Evolutionary conservation across 2,888 invertebrate genomes (phyloP).

Genomic region (Cactoblastis cactorum): DNA sequence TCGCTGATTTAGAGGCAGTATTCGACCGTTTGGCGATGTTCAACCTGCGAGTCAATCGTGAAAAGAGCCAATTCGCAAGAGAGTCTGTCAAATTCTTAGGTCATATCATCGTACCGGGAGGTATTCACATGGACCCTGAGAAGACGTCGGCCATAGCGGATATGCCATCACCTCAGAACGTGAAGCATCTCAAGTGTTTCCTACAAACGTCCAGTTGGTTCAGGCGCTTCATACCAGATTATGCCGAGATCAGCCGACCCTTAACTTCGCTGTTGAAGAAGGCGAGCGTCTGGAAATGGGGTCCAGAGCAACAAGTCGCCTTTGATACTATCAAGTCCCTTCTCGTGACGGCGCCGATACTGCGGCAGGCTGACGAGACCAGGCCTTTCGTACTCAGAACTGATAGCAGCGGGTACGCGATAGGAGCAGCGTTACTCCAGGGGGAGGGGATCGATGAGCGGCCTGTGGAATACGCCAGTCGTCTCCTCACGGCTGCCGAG

Average conservation of each 20-base stretch:
- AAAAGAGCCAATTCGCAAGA: neutral
- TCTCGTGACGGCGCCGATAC: neutral
- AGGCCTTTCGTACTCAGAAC: neutral
- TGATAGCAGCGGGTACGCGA: neutral
- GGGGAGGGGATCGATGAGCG: slow-evolving; percentile 18
- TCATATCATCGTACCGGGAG: slow-evolving; percentile 31
- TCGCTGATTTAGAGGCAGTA: neutral
- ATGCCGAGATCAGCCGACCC: slow-evolving; percentile 20
- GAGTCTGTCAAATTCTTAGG: slow-evolving; percentile 31
- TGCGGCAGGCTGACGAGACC: neutral
- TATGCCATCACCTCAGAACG: slow-evolving; percentile 21
- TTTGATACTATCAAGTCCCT: neutral
- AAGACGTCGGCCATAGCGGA: slow-evolving; percentile 30
- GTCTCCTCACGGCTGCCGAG: neutral
- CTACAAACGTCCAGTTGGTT: slow-evolving; percentile 27
- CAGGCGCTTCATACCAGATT: slow-evolving; percentile 24
- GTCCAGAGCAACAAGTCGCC: neutral
- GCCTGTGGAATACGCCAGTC: neutral
- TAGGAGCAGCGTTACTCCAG: slow-evolving; percentile 21
- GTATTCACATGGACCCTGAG: slow-evolving; percentile 26
- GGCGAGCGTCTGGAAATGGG: neutral
- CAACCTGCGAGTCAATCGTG: neutral
- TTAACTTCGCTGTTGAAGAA: slow-evolving; percentile 16
- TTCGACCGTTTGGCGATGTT: neutral
- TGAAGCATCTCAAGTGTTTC: slow-evolving; percentile 13